These are phyloP conservation scores for Sminthurides aquaticus DNA, from an alignment of 2,888 invertebrate genomes.

Conservation along the genomic window DNA sequence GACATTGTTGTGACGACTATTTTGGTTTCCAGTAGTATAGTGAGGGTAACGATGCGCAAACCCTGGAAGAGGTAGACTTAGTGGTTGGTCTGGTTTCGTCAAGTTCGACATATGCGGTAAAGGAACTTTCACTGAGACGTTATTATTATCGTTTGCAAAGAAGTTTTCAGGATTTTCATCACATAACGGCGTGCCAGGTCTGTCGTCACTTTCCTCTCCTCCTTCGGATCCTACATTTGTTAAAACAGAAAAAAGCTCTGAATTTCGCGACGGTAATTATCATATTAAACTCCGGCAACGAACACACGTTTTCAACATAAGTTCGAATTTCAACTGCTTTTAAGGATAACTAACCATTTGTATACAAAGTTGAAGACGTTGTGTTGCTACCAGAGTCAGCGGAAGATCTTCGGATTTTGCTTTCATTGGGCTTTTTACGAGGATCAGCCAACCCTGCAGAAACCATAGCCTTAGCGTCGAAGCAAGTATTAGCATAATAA, in stretches of 20 bases:
- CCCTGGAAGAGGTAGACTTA: constrained; percentile 78
- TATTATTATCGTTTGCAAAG: constrained; percentile 20
- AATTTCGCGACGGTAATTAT: too few relatives aligned
- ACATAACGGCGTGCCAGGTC: constrained; percentile 77
- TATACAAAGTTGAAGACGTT: constrained; percentile 9
- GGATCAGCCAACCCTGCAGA: constrained; percentile 30
- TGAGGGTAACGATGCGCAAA: constrained; percentile 49
- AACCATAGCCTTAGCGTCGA: too few relatives aligned
- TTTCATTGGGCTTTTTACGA: constrained; percentile 33
- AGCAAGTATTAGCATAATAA: too few relatives aligned
- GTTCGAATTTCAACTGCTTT: too few relatives aligned
- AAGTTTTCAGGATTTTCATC: constrained; percentile 68
- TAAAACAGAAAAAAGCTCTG: not conserved
- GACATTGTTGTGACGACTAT: constrained; percentile 16
- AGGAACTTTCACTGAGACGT: constrained; percentile 16
- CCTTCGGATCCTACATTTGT: constrained; percentile 46
- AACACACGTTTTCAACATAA: too few relatives aligned
- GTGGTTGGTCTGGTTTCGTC: constrained; percentile 53
- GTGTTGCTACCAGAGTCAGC: constrained; percentile 40
- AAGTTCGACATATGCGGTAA: constrained; percentile 5
- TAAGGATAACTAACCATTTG: not conserved
- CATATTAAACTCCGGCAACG: too few relatives aligned
- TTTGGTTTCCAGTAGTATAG: constrained; percentile 6
- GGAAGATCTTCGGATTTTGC: constrained; percentile 39
- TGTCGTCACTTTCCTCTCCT: constrained; percentile 59